Base-by-base conservation (phyloP, 30 jellyfish, hydroid and myxozoan species). In the Aurelia aurita region DNA sequence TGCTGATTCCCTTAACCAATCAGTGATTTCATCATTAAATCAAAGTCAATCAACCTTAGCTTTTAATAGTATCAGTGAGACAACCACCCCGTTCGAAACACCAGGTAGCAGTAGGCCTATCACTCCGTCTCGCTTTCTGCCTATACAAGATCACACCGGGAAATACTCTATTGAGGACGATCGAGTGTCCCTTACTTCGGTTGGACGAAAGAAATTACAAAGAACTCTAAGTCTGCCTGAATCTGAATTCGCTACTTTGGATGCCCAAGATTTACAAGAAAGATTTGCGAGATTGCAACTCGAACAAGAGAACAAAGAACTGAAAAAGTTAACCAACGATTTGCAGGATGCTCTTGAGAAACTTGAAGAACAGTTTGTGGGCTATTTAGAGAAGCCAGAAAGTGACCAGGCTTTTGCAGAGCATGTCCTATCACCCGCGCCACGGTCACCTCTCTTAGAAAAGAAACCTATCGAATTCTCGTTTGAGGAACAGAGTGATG, bases 181-280 rank as follows among this genome's bases (percentile, higher is more conserved):
- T 73, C 87, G 90, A 58, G 62, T 87, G 76, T 81, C 89, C 44
- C 57, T 87, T 20, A 81, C 71, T 68, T 81, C 95, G 70, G 18
- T 80, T 39, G 88, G 96, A 62, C 78, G 94, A 61, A 79, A 58
- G 87, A 90, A 96, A 68, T 78, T 93, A 39, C 91, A 80, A 80
- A 80, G 98, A 61, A 94, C 97, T 2, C 78, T 94, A 28, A 94
- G 99, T 77, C 90, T 94, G 25, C 99, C 99, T 7, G 99, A 94
- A 68, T 89, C 97, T 5, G 99, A 94, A 58, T 72, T 94, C 25
- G 96, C 99, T 47, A 82, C 84, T 0, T 27, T 94, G 44, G 94
- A 88, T 64, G 99, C 97, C 5, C 79, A 78, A 19, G 99, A 89
- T 54, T 74, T 94, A 74, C 97, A 88, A 66, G 99, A 94, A 62